Conservation (phyloP, 2,797 vertebrate species). For the Megalops cyprinoides region DNA sequence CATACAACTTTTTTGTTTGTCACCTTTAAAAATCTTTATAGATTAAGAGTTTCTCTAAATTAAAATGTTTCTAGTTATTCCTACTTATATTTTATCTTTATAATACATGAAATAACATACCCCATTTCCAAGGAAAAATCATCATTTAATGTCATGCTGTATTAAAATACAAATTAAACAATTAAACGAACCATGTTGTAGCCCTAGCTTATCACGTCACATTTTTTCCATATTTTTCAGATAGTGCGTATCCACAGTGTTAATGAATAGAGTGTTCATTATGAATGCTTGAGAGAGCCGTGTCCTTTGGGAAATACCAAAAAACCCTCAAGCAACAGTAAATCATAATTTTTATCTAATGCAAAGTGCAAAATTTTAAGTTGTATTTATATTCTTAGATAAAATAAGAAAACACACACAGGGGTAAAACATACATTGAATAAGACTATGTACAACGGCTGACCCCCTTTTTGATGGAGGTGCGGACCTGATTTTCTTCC, state of each 20-base stretch:
- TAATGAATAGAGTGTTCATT: not conserved
- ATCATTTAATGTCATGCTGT: not conserved
- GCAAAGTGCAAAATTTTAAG: too few species aligned
- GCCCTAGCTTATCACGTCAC: not conserved
- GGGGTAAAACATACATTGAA: not conserved
- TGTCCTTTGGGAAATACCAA: not conserved
- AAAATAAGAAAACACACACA: not conserved
- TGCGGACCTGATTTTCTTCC: not conserved
- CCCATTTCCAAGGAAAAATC: too few species aligned
- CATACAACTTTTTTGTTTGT: too few species aligned
- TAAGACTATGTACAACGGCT: not conserved
- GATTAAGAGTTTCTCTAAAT: too few species aligned
- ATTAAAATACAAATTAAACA: not conserved
- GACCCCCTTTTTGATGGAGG: not conserved
- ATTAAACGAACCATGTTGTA: not conserved
- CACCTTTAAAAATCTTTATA: too few species aligned
- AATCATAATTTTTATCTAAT: constrained; percentile 1
- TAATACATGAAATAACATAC: too few species aligned
- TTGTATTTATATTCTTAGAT: too few species aligned
- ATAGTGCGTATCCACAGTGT: not conserved
- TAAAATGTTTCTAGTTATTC: too few species aligned
- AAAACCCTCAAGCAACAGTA: not conserved
- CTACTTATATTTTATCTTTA: too few species aligned
- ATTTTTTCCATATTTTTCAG: not conserved
- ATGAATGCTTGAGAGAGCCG: not conserved